Conservation (phyloP, 2,797 vertebrate genomes). For the Ispidina picta region DNA sequence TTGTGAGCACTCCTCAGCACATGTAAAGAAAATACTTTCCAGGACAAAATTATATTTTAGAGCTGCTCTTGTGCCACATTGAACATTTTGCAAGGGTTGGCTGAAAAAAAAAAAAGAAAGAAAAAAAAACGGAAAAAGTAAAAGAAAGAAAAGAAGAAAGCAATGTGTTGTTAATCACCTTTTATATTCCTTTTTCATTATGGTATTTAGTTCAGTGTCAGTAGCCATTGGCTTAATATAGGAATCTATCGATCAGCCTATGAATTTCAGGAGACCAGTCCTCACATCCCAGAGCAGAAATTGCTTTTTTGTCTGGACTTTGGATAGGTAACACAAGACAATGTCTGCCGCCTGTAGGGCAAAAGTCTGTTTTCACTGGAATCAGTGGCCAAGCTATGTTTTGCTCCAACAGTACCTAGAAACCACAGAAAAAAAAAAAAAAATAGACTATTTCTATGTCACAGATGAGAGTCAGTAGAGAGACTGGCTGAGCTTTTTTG, state of each 20-base stretch:
- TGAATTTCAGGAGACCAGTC: background rate
- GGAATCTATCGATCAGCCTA: background rate
- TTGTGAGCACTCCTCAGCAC: background rate
- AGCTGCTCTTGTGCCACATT: background rate
- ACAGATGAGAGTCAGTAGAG: background rate
- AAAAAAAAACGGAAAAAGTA: accelerated
- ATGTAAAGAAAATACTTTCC: background rate
- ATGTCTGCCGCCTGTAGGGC: background rate
- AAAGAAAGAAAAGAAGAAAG: background rate
- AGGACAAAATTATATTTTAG: background rate
- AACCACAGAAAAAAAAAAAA: background rate
- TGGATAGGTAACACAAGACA: background rate
- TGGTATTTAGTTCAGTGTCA: background rate
- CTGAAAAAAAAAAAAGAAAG: accelerated
- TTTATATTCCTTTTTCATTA: background rate
- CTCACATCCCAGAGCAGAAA: background rate
- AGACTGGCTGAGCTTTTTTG: background rate
- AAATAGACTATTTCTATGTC: background rate
- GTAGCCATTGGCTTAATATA: background rate
- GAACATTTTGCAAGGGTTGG: background rate
- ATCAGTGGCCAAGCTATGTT: background rate
- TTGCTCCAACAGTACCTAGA: background rate
- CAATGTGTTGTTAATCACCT: background rate
- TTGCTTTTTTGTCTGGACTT: background rate
- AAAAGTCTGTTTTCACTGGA: background rate